Evolutionary conservation across 2,888 invertebrate species (phyloP).

Genomic region (Pyrocoelia pectoralis): DNA sequence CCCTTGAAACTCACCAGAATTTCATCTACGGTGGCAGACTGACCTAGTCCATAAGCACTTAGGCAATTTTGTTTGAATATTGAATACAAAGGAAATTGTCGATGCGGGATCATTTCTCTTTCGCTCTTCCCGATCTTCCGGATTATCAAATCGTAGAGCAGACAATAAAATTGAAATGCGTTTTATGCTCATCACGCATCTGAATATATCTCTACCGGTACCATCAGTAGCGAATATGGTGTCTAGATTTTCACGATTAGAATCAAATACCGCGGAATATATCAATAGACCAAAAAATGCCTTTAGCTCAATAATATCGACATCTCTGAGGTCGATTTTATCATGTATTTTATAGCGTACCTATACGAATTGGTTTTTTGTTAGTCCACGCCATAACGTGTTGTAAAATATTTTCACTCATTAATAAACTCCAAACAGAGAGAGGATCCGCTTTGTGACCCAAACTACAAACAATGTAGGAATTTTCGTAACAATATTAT

Average conservation of each 20-base stretch:
- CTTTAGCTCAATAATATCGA: constrained; percentile 6
- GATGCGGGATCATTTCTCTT: constrained; percentile 15
- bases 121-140: not conserved
- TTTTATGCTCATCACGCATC: constrained; percentile 16
- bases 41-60: constrained; percentile 14
- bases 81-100: constrained; percentile 25
- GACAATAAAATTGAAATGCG: not conserved
- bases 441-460: not conserved
- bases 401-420: constrained; percentile 14
- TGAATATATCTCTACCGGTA: constrained; percentile 2
- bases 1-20: constrained; percentile 12
- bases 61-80: constrained; percentile 30
- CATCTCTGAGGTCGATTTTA: constrained; percentile 6
- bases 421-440: constrained; percentile 4
- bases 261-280: constrained; percentile 9
- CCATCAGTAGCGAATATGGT: constrained; percentile 2
- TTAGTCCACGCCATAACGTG: constrained; percentile 14
- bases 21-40: not conserved
- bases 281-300: not conserved
- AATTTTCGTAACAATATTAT: too few species aligned
- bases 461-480: too few species aligned
- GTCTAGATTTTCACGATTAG: not conserved
- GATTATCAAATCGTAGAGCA: not conserved
- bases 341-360: not conserved
- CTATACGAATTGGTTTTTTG: not conserved